phyloP scores from a whole-genome alignment of 1,140 invertebrate genomes.

The Caerostris darwini region DNA sequence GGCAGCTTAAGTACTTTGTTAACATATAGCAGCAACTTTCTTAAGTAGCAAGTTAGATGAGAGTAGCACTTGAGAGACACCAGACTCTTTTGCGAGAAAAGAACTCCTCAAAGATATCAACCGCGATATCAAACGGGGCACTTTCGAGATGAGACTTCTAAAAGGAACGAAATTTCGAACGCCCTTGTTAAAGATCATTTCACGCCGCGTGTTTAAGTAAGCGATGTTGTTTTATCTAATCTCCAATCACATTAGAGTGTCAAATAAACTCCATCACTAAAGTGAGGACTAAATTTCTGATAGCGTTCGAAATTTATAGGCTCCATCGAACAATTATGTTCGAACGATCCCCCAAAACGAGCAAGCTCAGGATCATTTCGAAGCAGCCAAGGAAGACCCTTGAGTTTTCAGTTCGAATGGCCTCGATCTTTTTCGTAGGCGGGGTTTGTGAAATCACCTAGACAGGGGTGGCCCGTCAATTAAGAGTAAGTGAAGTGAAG shows the following conservation, averaged over 20 bases:
- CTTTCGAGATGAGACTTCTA: not conserved
- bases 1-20: no score
- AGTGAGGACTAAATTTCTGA: constrained; percentile 59
- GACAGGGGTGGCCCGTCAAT: constrained; percentile 12
- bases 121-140: not conserved
- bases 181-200: not conserved
- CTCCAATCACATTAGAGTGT: constrained; percentile 15
- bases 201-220: not conserved
- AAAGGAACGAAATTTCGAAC: not conserved
- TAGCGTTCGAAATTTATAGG: constrained; percentile 54
- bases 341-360: not conserved
- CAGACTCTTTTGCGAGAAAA: no score
- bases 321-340: not conserved
- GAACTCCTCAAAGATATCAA: not conserved
- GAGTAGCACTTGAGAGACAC: no score
- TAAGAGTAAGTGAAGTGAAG: not conserved
- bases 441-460: constrained; percentile 32
- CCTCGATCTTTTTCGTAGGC: constrained; percentile 11
- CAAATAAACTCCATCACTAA: constrained; percentile 38
- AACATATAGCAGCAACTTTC: no score
- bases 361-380: not conserved
- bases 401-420: not conserved
- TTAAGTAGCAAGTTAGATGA: no score
- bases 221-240: constrained; percentile 29
- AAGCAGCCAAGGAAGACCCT: no score